Evolutionary conservation across 2,797 vertebrate species (phyloP).

Genomic region (Sus cebifrons): DNA sequence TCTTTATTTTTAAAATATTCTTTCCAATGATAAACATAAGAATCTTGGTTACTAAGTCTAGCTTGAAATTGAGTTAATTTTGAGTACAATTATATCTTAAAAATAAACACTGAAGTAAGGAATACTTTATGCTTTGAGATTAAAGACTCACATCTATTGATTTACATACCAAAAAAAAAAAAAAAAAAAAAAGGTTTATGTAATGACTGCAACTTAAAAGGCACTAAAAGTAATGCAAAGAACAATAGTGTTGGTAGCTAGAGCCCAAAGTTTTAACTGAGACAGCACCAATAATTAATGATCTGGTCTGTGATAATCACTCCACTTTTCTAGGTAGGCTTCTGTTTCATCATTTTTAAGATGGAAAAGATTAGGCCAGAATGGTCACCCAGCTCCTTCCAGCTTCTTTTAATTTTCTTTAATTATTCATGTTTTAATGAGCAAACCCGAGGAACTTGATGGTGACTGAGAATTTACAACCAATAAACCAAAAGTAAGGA

Average conservation of each 20-base stretch:
- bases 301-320: not conserved
- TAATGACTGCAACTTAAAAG: not conserved
- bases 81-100: not conserved
- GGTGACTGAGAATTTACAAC: not conserved
- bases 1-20: not conserved
- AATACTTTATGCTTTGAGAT: not conserved
- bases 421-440: slow-evolving; percentile 6
- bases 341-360: not conserved
- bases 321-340: not conserved
- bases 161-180: not conserved
- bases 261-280: rapidly evolving
- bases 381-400: not conserved
- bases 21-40: not conserved
- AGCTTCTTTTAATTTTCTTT: not conserved
- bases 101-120: not conserved
- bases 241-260: not conserved
- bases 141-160: not conserved
- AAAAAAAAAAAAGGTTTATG: not conserved
- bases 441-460: not conserved
- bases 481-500: slow-evolving; percentile 26
- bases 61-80: slow-evolving; percentile 41
- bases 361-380: not conserved
- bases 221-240: not conserved
- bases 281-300: not conserved
- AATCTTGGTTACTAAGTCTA: not conserved